Percentiles rank a stretch among this genome's conserved stretches.
phyloP scores from a whole-genome alignment of 2,797 vertebrate genomes.

The Pangasius mekongensis region DNA sequence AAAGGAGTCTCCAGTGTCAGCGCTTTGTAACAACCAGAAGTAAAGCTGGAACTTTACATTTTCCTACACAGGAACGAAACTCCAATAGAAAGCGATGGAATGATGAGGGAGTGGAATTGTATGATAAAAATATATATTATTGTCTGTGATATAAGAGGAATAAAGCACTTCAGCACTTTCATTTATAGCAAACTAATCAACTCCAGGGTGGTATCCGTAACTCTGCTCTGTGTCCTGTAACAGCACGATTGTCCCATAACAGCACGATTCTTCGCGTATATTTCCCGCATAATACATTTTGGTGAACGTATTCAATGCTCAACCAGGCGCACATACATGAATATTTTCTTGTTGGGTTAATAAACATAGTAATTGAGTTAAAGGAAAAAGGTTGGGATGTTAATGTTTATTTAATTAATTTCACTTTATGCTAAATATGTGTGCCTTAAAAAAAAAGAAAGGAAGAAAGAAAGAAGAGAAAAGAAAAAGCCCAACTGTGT shows the following conservation, averaged over 20 bases:
- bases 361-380: slow-evolving; percentile 40
- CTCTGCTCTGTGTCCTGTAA: not conserved
- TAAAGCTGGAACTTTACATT: not conserved
- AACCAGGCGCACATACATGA: slow-evolving; percentile 24
- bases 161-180: not conserved
- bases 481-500: not conserved
- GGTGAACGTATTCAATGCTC: not conserved
- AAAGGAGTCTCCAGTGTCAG: not conserved
- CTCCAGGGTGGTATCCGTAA: not conserved
- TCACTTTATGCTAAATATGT: slow-evolving; percentile 45
- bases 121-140: not conserved
- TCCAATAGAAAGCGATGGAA: not conserved
- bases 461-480: not conserved
- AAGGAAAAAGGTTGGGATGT: slow-evolving; percentile 40
- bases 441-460: too few relatives aligned
- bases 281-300: not conserved
- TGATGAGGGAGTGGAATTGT: not conserved
- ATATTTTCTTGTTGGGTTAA: slow-evolving; percentile 23
- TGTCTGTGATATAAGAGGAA: not conserved
- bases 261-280: not conserved
- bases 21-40: not conserved
- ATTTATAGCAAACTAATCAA: not conserved
- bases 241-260: not conserved
- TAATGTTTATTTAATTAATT: slow-evolving; percentile 50
- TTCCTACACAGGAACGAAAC: not conserved